Percentiles rank a stretch among this genome's conserved stretches.
Evolutionary conservation across 1,140 invertebrate species (phyloP).

Genomic region (Drosophila seguyi): DNA sequence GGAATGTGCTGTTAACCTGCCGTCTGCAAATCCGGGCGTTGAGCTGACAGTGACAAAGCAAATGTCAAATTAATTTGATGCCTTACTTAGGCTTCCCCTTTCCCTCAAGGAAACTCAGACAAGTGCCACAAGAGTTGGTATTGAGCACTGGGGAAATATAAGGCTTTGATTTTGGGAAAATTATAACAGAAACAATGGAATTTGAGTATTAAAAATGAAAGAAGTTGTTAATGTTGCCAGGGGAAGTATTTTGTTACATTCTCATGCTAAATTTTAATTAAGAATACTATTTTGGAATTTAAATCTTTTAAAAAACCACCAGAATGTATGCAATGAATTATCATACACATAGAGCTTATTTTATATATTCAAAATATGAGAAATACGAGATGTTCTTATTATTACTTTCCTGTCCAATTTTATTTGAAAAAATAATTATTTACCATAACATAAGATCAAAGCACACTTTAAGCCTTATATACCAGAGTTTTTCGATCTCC

Average conservation of each 20-base stretch:
- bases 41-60: conserved; percentile 72
- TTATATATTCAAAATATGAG: not conserved
- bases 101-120: conserved; percentile 12
- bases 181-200: not conserved
- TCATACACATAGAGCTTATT: not conserved
- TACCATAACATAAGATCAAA: too few species aligned
- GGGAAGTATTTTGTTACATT: not conserved
- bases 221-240: not conserved
- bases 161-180: too few species aligned
- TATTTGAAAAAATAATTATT: not conserved
- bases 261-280: rapidly evolving
- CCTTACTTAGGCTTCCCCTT: conserved; percentile 51
- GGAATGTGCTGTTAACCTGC: conserved; percentile 34
- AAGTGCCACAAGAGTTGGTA: conserved; percentile 6
- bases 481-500: rapidly evolving
- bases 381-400: not conserved
- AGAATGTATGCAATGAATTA: not conserved
- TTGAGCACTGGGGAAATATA: not conserved
- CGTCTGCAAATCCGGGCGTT: conserved; percentile 50
- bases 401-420: not conserved
- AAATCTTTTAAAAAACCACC: not conserved
- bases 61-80: conserved; percentile 82
- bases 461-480: not conserved
- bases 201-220: not conserved
- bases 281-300: rapidly evolving